Conservation (phyloP, 2,113 vertebrate species). For the Psettodes erumei region DNA sequence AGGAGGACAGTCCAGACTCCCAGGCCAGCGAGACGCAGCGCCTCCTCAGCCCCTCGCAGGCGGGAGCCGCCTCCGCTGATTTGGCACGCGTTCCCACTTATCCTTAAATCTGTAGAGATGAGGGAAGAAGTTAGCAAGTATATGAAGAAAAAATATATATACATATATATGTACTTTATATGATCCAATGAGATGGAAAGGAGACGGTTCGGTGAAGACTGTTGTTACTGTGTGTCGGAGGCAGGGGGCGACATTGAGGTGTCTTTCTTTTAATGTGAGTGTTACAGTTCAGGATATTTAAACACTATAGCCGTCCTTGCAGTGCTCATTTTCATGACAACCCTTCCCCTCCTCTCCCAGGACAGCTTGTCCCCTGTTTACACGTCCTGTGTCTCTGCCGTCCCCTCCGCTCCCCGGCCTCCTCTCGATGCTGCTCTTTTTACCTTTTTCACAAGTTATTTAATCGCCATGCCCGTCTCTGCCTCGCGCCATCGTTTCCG, state of each 20-base stretch:
- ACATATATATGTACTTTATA: too few relatives aligned
- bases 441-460: constrained; percentile 1
- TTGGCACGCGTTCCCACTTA: constrained; percentile 26
- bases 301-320: constrained; percentile 29
- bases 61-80: constrained; percentile 34
- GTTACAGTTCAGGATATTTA: neutral
- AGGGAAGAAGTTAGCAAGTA: constrained; percentile 33
- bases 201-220: neutral
- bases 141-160: neutral
- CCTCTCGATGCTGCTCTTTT: constrained; percentile 41
- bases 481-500: neutral
- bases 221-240: constrained; percentile 27
- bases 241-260: constrained; percentile 47
- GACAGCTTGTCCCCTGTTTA: constrained; percentile 13
- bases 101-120: constrained; percentile 52
- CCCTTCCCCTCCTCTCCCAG: neutral
- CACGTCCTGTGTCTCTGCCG: constrained; percentile 1
- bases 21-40: constrained; percentile 58
- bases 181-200: neutral
- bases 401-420: neutral
- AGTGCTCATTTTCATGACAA: constrained; percentile 22
- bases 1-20: constrained; percentile 69
- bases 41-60: constrained; percentile 57
- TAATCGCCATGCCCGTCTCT: neutral
- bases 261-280: constrained; percentile 21